Base-by-base conservation (phyloP, 1,140 invertebrate genomes). In the Glossosoma conforme region DNA sequence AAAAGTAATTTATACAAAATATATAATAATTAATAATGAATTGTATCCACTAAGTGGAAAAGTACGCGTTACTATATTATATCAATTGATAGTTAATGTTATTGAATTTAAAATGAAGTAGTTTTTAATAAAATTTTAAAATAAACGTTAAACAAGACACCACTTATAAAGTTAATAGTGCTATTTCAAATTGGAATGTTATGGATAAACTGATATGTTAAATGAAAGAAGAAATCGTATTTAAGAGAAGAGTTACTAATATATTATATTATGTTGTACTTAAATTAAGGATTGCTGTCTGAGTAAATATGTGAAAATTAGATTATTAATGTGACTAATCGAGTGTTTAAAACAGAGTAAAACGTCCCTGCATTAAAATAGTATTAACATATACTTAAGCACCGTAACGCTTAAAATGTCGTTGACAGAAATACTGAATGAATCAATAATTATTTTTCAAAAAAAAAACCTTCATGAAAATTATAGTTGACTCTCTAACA, bases 21-120 rank as follows among this genome's bases (percentile, higher is more conserved):
- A 44, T 46, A 56, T 30, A 40, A 28, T 21, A 42, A 24, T 40
- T 50, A 42, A 43, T 44, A 49, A 40, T n/a, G n/a, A 57, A 44
- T 51, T 32, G 56, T 58, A 58, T 58, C 56, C 56, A 58, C 56
- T 54, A 51, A 51, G 56, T 58, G 56, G 56, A 58, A 54, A 38
- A 13, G 25, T 51, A 51, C 42, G 28, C n/a, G 18, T 50, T 17
- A 38, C 4, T 46, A 9, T 33, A 21, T 22, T 44, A 38, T 45
- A 45, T 45, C 44, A 45, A 38, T 22, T 18, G 37, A 20, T 40
- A 40, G 22, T 8, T 40, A 33, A 38, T 17, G 36, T 38, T 33
- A 33, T 33, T 33, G n/a, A 33, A 33, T 13, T 33, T 33, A 33
- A 33, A 33, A 38, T 38, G 36, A 19, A 38, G 36, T 17, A 17